A percentile compares a stretch with the other conserved stretches of the same genome.
Evolutionary conservation across 2,797 vertebrate species (phyloP).

Genomic region (Eurystomus glaucurus): DNA sequence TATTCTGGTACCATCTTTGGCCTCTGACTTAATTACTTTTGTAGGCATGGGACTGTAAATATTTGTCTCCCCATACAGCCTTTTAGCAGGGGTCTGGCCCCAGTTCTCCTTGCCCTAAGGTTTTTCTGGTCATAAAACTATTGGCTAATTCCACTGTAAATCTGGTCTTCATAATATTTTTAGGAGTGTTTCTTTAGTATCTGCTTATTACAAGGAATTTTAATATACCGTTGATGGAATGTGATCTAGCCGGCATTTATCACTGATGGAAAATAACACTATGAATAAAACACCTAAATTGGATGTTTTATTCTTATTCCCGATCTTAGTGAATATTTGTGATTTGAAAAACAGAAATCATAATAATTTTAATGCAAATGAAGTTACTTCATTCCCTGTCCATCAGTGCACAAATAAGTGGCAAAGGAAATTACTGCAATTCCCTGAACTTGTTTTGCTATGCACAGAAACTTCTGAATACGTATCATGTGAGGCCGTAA

Average conservation of each 20-base stretch:
- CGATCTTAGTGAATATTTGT: neutral
- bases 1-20: neutral
- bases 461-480: conserved; percentile 43
- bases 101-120: neutral
- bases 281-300: neutral
- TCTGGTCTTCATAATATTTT: neutral
- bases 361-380: conserved; percentile 49
- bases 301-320: neutral
- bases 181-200: neutral
- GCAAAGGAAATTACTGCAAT: conserved; percentile 62
- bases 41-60: neutral
- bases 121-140: neutral
- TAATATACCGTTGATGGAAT: neutral
- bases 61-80: neutral
- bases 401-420: conserved; percentile 26
- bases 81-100: neutral
- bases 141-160: neutral
- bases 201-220: neutral
- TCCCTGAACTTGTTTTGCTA: conserved; percentile 44
- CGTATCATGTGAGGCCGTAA: conserved; percentile 14
- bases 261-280: neutral
- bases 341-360: conserved; percentile 26
- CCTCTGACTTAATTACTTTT: neutral
- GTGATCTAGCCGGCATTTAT: neutral
- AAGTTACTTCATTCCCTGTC: conserved; percentile 42